Evolutionary conservation across 2,113 vertebrate genomes (phyloP).

Genomic region (Dromiciops gliroides): DNA sequence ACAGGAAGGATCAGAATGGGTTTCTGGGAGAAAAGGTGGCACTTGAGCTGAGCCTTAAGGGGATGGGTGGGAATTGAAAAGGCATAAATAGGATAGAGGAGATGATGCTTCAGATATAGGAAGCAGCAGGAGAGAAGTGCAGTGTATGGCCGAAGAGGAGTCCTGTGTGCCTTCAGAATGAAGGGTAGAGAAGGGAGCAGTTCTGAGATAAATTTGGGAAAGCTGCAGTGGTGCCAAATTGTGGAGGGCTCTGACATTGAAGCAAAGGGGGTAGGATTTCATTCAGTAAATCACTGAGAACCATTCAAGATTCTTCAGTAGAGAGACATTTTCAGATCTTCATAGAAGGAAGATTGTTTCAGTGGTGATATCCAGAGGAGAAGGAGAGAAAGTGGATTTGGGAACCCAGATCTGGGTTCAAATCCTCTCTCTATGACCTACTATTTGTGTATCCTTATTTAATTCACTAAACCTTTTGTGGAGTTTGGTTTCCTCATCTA

Average conservation of each 20-base stretch:
- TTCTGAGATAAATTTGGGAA: background rate
- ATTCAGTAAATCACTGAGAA: background rate
- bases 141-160: background rate
- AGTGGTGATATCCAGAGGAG: background rate
- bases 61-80: background rate
- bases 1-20: background rate
- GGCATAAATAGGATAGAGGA: background rate
- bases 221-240: background rate
- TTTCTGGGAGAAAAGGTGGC: background rate
- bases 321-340: background rate
- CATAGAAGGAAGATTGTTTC: background rate
- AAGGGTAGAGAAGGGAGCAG: background rate
- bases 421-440: background rate
- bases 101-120: background rate
- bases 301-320: background rate
- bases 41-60: background rate
- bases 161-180: background rate
- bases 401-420: background rate
- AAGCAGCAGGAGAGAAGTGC: background rate
- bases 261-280: background rate
- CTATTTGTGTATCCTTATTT: background rate
- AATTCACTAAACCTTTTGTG: background rate
- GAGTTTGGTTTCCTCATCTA: background rate
- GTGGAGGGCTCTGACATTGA: background rate
- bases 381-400: background rate